Evolutionary conservation across 2,113 vertebrate species (phyloP), one percentile per base, ranked within the genome.

Genomic region (Chroicocephalus ridibundus): DNA sequence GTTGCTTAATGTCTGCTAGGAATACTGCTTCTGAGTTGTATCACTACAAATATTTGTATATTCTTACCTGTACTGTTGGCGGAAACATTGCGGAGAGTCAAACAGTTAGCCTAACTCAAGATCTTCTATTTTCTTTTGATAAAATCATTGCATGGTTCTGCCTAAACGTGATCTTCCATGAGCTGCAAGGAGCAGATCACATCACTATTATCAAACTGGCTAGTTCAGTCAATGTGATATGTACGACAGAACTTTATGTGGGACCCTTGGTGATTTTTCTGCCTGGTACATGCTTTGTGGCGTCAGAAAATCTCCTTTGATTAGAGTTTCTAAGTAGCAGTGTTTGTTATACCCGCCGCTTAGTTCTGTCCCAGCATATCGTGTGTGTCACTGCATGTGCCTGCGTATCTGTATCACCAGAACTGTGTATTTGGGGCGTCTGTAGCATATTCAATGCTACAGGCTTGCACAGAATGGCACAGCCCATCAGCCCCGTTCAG

Each of bases 181-280:
- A 77, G 16, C 31, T 80, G 15, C 47, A 52, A 58, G 38, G 62
- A 91, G 15, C 58, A 51, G 22, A 69, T 93, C 40, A 29, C 5
- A 0, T 76, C 10, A 0, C 26, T n/a, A 5, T 25, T 64, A 24
- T 26, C 54, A 49, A 54, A 57, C 24, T 7, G 44, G 3, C 22
- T 61, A 6, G 24, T 69, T 82, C 31, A 22, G 21, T 64, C 8
- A 1, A 3, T 60, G 55, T 40, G 11, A 40, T 42, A 10, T 0
- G 0, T 42, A 9, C 29, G 51, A n/a, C 57, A 86, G 52, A 84
- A 76, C 40, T 75, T 68, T 21, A 24, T 8, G 4, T 26, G n/a
- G 29, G 49, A 38, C 75, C 52, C 34, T 49, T 0, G 0, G 19
- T 65, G 49, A 12, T 86, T 82, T 79, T 34, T 14, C 27, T 93